Evolutionary conservation across 2,888 invertebrate genomes (phyloP).

Genomic region (Acleris literana): DNA sequence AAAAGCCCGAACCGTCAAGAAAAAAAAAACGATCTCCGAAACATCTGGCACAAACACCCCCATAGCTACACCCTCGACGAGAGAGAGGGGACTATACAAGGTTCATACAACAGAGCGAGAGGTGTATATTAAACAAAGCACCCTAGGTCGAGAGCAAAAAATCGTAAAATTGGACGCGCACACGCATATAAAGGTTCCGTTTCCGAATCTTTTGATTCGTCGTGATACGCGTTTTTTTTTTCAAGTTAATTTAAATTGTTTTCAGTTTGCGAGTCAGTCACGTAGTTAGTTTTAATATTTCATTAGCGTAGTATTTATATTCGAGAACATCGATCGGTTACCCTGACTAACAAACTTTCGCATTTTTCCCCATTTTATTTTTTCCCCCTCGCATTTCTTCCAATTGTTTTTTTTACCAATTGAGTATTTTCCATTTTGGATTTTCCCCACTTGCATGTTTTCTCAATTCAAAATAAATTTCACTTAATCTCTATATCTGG

Average conservation of each 20-base stretch:
- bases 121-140: conserved; percentile 43
- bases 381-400: too few species aligned
- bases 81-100: conserved; percentile 44
- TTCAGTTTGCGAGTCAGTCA: conserved; percentile 6
- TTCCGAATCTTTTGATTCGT: conserved; percentile 51
- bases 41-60: conserved; percentile 68
- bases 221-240: conserved; percentile 34
- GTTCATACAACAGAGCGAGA: conserved; percentile 39
- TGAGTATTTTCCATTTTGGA: too few species aligned
- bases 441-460: too few species aligned
- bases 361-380: too few species aligned
- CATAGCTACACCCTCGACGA: conserved; percentile 54
- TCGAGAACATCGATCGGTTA: too few species aligned
- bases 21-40: conserved; percentile 53
- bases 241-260: conserved; percentile 31
- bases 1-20: conserved; percentile 52
- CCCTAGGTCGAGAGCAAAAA: conserved; percentile 49
- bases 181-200: conserved; percentile 59
- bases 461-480: too few species aligned
- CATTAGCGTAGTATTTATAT: too few species aligned
- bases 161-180: conserved; percentile 55
- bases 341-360: too few species aligned
- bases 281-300: neutral
- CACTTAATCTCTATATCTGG: too few species aligned
- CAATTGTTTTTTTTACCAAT: too few species aligned